Conservation (phyloP, 2,113 vertebrate species). For the Trematocara zebra region DNA sequence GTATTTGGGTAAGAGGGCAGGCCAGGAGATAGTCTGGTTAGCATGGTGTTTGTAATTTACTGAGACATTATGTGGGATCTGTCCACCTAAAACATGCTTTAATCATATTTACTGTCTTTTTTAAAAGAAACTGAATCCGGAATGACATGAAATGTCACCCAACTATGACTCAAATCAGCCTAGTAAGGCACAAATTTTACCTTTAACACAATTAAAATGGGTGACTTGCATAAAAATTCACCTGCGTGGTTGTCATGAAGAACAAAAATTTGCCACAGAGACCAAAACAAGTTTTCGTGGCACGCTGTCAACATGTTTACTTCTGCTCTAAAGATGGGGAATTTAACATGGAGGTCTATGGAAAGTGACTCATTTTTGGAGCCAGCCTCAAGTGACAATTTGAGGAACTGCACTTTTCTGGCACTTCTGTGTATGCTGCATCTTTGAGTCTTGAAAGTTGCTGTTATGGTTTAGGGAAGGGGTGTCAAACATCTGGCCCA, state of each 20-base stretch:
- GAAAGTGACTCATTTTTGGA: neutral
- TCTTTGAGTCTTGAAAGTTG: neutral
- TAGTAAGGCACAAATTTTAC: neutral
- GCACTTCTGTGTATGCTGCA: neutral
- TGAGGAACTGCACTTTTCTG: neutral
- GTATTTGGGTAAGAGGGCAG: neutral
- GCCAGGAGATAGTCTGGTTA: neutral
- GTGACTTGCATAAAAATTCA: neutral
- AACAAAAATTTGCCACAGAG: neutral
- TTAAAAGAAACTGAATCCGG: rapidly evolving
- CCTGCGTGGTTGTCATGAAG: neutral
- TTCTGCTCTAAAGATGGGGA: neutral
- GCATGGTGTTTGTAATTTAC: neutral
- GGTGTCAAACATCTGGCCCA: neutral
- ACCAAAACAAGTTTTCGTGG: neutral
- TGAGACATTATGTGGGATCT: neutral
- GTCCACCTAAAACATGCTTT: neutral
- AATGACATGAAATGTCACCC: neutral
- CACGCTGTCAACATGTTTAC: neutral
- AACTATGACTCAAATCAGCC: neutral
- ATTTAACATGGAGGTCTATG: neutral
- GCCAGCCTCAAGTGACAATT: neutral
- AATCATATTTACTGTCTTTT: neutral
- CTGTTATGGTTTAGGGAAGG: neutral
- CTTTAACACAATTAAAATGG: neutral